Percentiles rank a stretch among this genome's conserved stretches.
Conservation (phyloP, 2,888 invertebrate genomes). For the Pristionchus entomophagus region DNA sequence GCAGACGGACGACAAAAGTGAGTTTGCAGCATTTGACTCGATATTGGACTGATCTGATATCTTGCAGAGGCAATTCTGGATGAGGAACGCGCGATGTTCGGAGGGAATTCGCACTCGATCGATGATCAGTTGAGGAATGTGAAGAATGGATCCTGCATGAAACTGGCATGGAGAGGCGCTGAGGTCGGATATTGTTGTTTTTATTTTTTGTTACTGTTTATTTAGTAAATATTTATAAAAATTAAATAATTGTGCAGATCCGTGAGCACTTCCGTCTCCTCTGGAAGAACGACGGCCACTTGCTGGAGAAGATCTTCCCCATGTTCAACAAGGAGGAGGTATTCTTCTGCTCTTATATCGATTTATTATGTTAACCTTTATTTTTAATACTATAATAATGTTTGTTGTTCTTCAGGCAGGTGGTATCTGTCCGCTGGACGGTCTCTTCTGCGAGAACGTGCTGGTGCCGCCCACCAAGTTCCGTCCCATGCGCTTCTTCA, state of each 20-base stretch:
- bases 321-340: slow-evolving; percentile 60
- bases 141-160: slow-evolving; percentile 66
- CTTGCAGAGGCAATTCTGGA: slow-evolving; percentile 44
- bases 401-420: neutral
- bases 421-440: slow-evolving; percentile 79
- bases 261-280: slow-evolving; percentile 83
- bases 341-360: neutral
- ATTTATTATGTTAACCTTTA: neutral
- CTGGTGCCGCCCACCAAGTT: slow-evolving; percentile 90
- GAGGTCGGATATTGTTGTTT: slow-evolving; percentile 51
- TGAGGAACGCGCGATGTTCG: slow-evolving; percentile 41
- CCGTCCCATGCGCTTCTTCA: slow-evolving; percentile 82
- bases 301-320: slow-evolving; percentile 69
- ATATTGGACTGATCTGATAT: neutral
- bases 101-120: slow-evolving; percentile 54
- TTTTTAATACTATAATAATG: neutral
- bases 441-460: slow-evolving; percentile 88
- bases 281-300: slow-evolving; percentile 84
- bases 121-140: slow-evolving; percentile 68
- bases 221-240: neutral
- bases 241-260: slow-evolving; percentile 65
- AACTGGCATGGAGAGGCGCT: slow-evolving; percentile 67
- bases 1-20: slow-evolving; percentile 44
- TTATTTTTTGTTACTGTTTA: too few species aligned
- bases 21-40: neutral